Percentiles rank a stretch among this genome's conserved stretches.
Conservation (phyloP, 2,888 invertebrate genomes). For the Rotaria macrura region DNA sequence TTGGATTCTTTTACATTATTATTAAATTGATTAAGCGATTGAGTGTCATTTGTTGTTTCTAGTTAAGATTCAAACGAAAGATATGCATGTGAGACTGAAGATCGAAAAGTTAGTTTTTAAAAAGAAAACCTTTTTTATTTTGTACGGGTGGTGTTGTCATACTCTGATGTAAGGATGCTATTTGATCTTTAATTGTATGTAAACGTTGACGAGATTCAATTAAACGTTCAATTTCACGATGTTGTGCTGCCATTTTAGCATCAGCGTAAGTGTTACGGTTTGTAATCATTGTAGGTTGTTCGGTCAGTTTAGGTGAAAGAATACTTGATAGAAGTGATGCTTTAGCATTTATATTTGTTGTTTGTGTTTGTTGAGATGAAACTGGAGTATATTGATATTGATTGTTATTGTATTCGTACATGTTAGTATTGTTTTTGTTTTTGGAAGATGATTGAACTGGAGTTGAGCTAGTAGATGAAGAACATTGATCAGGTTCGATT, state of each 20-base stretch:
- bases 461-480: neutral
- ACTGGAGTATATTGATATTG: neutral
- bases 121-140: neutral
- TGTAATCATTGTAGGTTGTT: neutral
- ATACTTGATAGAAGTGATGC: neutral
- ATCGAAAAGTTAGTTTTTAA: no score
- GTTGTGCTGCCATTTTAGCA: constrained; percentile 14
- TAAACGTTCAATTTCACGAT: constrained; percentile 15
- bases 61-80: neutral
- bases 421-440: neutral
- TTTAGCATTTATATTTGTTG: neutral
- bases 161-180: constrained; percentile 1
- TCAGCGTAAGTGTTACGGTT: neutral
- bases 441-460: neutral
- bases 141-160: neutral
- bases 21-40: neutral
- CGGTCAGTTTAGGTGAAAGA: neutral
- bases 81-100: no score
- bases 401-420: neutral
- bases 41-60: neutral
- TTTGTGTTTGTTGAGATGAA: neutral
- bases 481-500: neutral
- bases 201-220: constrained; percentile 20
- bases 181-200: constrained; percentile 19
- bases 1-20: no score